These are phyloP conservation scores for Montipora capitata DNA, from an alignment of 92 coral and sea anemone genomes.

Conservation along the genomic window DNA sequence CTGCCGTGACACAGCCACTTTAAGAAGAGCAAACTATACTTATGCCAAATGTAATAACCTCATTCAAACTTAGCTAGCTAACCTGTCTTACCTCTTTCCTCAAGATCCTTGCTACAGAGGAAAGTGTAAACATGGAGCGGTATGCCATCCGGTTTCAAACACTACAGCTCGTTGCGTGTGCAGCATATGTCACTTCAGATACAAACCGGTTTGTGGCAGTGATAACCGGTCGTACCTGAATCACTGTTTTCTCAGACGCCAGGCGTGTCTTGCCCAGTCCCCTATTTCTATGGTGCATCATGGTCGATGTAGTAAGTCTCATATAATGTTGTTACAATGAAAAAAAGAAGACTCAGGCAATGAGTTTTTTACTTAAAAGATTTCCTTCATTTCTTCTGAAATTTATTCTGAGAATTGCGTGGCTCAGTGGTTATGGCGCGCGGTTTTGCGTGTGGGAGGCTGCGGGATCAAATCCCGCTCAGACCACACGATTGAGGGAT, in stretches of 20 bases:
- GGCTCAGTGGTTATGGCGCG: no score
- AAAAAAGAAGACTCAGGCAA: not conserved
- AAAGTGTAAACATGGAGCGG: constrained; percentile 83
- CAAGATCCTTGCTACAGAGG: constrained; percentile 86
- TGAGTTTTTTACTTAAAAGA: no score
- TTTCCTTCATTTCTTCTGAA: no score
- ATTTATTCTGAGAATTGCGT: no score
- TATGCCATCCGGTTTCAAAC: constrained; percentile 74
- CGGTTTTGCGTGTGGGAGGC: no score
- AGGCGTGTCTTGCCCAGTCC: constrained; percentile 77
- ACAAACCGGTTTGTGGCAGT: constrained; percentile 92
- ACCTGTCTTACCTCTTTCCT: not conserved
- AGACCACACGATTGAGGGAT: no score
- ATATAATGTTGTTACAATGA: not conserved
- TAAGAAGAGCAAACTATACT: no score
- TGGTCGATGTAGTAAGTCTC: constrained; percentile 94
- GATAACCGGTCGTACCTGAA: constrained; percentile 88
- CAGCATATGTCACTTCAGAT: constrained; percentile 82
- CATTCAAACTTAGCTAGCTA: no score
- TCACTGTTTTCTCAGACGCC: constrained; percentile 81
- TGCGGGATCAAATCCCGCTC: no score
- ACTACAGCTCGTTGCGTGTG: constrained; percentile 87
- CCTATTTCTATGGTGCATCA: constrained; percentile 65
- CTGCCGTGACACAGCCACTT: no score
- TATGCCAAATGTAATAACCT: not conserved